Conservation (phyloP, 2,797 vertebrate species). For the Cirrhinus molitorella region DNA sequence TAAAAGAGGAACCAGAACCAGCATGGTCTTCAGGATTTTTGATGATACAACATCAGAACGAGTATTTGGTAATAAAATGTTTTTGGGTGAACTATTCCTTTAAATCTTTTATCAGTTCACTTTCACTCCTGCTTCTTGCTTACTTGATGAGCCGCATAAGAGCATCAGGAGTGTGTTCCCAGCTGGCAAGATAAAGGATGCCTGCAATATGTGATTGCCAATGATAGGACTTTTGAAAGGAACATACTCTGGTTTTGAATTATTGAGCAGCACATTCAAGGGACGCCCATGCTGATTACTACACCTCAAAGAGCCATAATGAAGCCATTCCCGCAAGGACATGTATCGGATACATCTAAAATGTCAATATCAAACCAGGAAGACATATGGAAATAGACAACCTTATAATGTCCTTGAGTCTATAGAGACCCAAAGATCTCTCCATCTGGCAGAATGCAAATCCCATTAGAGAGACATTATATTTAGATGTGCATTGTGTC, state of each 20-base stretch:
- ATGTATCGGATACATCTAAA: conserved; percentile 33
- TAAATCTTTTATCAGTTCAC: not conserved
- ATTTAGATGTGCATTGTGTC: conserved; percentile 52
- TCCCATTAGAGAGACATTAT: conserved; percentile 50
- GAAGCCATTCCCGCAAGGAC: conserved; percentile 40
- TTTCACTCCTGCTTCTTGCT: not conserved
- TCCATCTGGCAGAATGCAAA: conserved; percentile 34
- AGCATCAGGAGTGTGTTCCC: conserved; percentile 29
- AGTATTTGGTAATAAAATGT: not conserved
- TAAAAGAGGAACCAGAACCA: not conserved
- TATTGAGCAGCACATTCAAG: conserved; percentile 48
- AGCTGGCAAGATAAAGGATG: conserved; percentile 38
- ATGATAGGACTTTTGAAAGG: conserved; percentile 50
- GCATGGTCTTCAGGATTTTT: not conserved
- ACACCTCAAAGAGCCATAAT: conserved; percentile 31
- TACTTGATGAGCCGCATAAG: not conserved
- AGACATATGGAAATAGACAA: conserved; percentile 45
- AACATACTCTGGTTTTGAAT: conserved; percentile 53
- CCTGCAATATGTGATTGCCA: conserved; percentile 28
- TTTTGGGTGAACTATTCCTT: not conserved
- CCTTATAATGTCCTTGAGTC: conserved; percentile 48
- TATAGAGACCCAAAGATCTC: conserved; percentile 14
- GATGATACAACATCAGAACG: not conserved
- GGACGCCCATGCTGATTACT: conserved; percentile 21
- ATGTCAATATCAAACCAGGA: conserved; percentile 42